A percentile compares a stretch with the other conserved stretches of the same genome.
Evolutionary conservation across 2,797 vertebrate genomes (phyloP).

Genomic region (Acanthiza pusilla): DNA sequence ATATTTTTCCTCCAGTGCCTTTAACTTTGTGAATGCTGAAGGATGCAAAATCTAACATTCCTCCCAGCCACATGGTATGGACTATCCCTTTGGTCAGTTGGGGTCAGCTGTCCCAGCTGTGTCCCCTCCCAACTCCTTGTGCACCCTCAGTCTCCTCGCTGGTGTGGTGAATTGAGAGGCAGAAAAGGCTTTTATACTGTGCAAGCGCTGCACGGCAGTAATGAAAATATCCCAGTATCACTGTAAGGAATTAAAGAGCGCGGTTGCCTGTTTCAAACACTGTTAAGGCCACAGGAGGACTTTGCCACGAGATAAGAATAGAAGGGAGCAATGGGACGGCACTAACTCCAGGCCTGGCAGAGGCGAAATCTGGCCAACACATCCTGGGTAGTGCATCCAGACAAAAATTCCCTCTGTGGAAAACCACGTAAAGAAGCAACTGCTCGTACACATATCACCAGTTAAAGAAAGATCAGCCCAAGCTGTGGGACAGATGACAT

Average conservation of each 20-base stretch:
- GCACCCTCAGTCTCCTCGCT: not conserved
- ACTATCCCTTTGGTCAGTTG: not conserved
- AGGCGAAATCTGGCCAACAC: not conserved
- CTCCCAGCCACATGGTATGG: not conserved
- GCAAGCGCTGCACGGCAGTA: not conserved
- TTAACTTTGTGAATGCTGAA: not conserved
- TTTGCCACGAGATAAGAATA: not conserved
- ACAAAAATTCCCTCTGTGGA: not conserved
- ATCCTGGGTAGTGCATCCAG: not conserved
- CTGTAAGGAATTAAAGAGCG: not conserved
- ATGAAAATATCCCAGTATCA: not conserved
- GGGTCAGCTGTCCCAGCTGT: not conserved
- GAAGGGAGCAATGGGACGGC: accelerated
- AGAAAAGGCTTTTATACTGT: not conserved
- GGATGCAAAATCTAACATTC: not conserved
- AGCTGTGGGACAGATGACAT: not conserved
- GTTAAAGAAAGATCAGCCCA: not conserved
- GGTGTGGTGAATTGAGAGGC: not conserved
- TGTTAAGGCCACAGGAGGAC: not conserved
- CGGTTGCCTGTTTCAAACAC: not conserved
- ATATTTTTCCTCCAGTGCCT: not conserved
- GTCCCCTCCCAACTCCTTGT: too few relatives aligned
- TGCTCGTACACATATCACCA: not conserved
- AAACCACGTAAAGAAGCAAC: not conserved
- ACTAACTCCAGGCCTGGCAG: not conserved